A percentile compares a stretch with the other conserved stretches of the same genome.
These are phyloP conservation scores for Hipposideros armiger DNA, from an alignment of 2,113 vertebrate species.

Conservation along the genomic window DNA sequence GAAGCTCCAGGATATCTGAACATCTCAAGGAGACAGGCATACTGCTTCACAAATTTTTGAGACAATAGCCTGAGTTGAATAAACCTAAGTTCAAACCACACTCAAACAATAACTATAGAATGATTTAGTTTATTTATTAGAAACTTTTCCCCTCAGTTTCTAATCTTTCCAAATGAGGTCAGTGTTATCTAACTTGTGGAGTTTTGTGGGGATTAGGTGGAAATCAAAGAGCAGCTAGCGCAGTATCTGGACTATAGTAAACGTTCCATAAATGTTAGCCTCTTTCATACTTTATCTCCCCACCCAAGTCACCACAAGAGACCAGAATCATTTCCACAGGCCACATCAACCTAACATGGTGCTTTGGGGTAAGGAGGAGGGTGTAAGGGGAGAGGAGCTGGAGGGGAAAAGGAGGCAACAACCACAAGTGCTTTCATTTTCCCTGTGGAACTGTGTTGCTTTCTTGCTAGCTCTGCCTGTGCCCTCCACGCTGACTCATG, in stretches of 20 bases:
- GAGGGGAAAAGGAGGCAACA: no score
- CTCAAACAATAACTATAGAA: neutral
- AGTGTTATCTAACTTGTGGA: neutral
- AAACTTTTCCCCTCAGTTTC: neutral
- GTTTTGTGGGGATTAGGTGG: neutral
- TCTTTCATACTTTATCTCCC: neutral
- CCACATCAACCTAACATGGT: fast-evolving
- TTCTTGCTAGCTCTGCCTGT: neutral
- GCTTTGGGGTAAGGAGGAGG: neutral
- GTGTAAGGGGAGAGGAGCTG: neutral
- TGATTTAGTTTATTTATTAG: neutral
- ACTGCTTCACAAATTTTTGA: neutral
- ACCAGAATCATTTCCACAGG: neutral
- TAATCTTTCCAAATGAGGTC: neutral
- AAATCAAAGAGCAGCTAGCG: neutral
- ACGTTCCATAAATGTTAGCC: neutral
- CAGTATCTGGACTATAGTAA: neutral
- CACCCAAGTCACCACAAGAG: neutral
- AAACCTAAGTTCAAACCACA: neutral
- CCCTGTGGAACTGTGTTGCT: neutral
- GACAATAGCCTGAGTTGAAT: neutral
- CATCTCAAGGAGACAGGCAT: neutral
- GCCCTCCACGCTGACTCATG: no score
- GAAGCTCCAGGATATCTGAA: neutral
- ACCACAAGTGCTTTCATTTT: no score